These are phyloP conservation scores for Drosophila obscura DNA, from an alignment of 1,140 invertebrate species.

Conservation along the genomic window DNA sequence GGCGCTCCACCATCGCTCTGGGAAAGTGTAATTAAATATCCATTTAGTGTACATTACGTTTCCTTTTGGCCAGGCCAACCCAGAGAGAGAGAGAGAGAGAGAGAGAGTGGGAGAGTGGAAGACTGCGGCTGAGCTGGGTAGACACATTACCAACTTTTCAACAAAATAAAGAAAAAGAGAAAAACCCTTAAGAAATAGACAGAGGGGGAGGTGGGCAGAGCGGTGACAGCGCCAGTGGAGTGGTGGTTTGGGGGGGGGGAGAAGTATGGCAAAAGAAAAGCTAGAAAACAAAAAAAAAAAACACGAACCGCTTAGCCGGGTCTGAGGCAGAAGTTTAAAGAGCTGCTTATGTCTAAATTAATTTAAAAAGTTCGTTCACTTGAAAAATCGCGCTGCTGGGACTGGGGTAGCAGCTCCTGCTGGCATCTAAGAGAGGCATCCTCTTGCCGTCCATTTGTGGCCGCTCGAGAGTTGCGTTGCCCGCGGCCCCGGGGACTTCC, in stretches of 20 bases:
- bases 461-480: conserved; percentile 69
- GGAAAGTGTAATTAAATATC: conserved; percentile 80
- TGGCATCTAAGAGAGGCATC: conserved; percentile 23
- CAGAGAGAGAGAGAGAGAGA: conserved; percentile 9
- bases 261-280: background rate
- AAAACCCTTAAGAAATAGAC: conserved; percentile 58
- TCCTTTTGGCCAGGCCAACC: conserved; percentile 54
- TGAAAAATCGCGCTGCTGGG: conserved; percentile 59
- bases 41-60: conserved; percentile 80
- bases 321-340: conserved; percentile 67
- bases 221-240: background rate
- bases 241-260: too few species aligned
- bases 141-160: conserved; percentile 65
- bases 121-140: conserved; percentile 49
- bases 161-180: conserved; percentile 1
- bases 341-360: conserved; percentile 80
- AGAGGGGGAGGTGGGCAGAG: background rate
- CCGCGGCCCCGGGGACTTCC: conserved; percentile 42
- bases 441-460: conserved; percentile 66
- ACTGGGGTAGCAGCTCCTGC: background rate
- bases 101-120: background rate
- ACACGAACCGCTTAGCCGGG: conserved; percentile 42
- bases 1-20: conserved; percentile 8
- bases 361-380: conserved; percentile 80
- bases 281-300: conserved; percentile 31